phyloP scores from a whole-genome alignment of 2,113 vertebrate species.

The Nannobrachium achirus region DNA sequence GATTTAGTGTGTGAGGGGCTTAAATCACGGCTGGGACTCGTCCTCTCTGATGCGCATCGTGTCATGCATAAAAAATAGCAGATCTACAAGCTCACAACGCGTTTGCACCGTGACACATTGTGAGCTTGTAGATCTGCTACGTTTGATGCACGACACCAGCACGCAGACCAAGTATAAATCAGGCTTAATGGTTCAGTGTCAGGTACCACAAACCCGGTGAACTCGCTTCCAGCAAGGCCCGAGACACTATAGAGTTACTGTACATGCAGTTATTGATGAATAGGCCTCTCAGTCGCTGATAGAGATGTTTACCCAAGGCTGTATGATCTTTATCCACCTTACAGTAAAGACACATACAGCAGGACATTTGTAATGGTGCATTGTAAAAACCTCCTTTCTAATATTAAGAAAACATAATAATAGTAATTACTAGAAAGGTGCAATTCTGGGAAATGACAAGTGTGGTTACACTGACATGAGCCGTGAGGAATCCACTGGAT shows the following conservation, averaged over 20 bases:
- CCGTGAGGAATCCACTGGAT: no score
- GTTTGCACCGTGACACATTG: no score
- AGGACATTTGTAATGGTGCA: background rate
- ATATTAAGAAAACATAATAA: background rate
- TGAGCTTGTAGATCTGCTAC: no score
- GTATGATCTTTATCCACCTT: background rate
- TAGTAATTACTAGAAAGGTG: no score
- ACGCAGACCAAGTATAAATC: no score
- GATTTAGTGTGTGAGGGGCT: conserved; percentile 76
- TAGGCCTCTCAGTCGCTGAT: conserved; percentile 28
- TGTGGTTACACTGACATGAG: no score
- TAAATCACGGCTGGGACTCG: conserved; percentile 70
- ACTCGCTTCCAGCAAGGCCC: conserved; percentile 43
- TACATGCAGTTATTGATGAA: conserved; percentile 40
- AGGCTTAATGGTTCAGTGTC: conserved; percentile 74
- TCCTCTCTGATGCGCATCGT: conserved; percentile 61
- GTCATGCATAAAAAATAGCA: no score
- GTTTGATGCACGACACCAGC: no score
- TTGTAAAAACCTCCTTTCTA: background rate
- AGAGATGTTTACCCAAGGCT: conserved; percentile 49
- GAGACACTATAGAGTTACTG: conserved; percentile 50
- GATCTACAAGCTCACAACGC: no score
- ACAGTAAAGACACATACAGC: background rate
- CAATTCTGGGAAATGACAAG: no score
- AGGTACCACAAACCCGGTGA: conserved; percentile 76